Evolutionary conservation across 2,797 vertebrate species (phyloP), one percentile per base, ranked within the genome.

Genomic region (Muscicapa striata): DNA sequence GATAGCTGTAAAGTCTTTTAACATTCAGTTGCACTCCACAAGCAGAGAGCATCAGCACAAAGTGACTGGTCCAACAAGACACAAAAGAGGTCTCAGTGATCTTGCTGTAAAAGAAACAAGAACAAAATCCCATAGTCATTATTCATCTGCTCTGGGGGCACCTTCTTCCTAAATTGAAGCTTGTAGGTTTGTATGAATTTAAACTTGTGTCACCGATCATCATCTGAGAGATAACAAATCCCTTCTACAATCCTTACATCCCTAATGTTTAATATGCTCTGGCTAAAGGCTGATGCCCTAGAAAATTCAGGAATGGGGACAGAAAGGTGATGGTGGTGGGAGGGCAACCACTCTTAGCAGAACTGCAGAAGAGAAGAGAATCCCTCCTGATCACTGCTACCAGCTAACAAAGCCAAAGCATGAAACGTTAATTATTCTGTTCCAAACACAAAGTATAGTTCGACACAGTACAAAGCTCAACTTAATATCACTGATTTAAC

Each of bases 171-270:
- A 46, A 86, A 82, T 1, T 2, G 4, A 84, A 76, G 52, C 15
- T 22, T 76, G 45, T 11, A 52, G 34, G 34, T 77, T 22, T 21
- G 6, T 63, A 74, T 5, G 2, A 72, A 75, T 38, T 48, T 41
- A 62, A 87, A 77, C 13, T 41, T 1, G 0, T 17, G 5, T 43
- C n/a, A 57, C n/a, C 3, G 0, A 54, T 11, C 52, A 6, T 36
- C 58, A 69, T 1, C 32, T 2, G 7, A 87, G 29, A 73, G 27
- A 79, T 8, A 32, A 34, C 38, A 92, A 89, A 87, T 74, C 45
- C 54, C 29, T 63, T 77, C 49, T 17, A 52, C 17, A 62, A 11
- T 30, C 51, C 36, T 43, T 49, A 66, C 15, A 70, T 18, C 26
- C 40, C n/a, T 51, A 13, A 38, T 19, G n/a, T 72, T 83, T 64